phyloP scores from a whole-genome alignment of 2,888 invertebrate genomes.

The Chrysolina americana region DNA sequence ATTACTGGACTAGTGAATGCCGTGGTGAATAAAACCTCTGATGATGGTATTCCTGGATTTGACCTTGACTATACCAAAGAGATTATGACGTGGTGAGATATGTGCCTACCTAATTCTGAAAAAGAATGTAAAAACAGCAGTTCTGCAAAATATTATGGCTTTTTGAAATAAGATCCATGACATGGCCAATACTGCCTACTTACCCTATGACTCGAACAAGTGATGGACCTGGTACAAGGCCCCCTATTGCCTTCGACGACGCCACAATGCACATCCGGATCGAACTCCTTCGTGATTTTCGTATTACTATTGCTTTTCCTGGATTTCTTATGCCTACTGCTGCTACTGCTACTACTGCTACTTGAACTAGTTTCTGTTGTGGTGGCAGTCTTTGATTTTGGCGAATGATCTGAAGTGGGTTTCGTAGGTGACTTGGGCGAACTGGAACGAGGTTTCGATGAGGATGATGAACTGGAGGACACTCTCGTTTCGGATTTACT shows the following conservation, averaged over 20 bases:
- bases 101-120: too few species aligned
- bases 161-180: too few species aligned
- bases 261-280: constrained; percentile 88
- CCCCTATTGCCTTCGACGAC: constrained; percentile 80
- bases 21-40: too few species aligned
- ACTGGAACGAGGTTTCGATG: constrained; percentile 38
- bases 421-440: constrained; percentile 44
- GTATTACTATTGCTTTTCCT: constrained; percentile 55
- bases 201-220: constrained; percentile 70
- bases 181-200: constrained; percentile 30
- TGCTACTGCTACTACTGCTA: constrained; percentile 45
- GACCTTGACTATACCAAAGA: too few species aligned
- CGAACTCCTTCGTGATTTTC: constrained; percentile 74
- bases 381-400: constrained; percentile 41
- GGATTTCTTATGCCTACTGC: constrained; percentile 48
- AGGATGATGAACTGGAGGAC: constrained; percentile 39
- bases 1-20: too few species aligned
- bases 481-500: constrained; percentile 49
- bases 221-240: constrained; percentile 86
- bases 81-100: too few species aligned
- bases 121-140: too few species aligned
- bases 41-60: background rate
- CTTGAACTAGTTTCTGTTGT: constrained; percentile 37
- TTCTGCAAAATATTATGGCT: too few species aligned
- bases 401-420: constrained; percentile 41